Evolutionary conservation across 2,797 vertebrate species (phyloP).

Genomic region (Falco columbarius): DNA sequence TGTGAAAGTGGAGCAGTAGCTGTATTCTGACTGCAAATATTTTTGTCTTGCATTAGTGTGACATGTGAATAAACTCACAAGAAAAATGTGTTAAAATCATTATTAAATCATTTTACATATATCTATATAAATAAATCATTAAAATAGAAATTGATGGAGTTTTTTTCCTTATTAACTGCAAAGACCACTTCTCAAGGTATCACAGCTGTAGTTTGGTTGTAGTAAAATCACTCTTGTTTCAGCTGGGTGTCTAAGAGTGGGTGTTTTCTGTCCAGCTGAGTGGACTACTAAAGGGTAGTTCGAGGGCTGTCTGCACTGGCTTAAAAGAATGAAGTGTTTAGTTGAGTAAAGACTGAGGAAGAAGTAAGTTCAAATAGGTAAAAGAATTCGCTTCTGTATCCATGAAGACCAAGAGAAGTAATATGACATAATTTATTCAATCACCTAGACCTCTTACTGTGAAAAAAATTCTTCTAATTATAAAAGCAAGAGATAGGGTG

Average conservation of each 20-base stretch:
- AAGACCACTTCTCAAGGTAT: not conserved
- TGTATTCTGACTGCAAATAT: not conserved
- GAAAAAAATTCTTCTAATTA: not conserved
- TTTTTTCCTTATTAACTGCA: not conserved
- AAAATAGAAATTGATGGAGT: too few relatives aligned
- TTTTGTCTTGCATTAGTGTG: not conserved
- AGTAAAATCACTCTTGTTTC: not conserved
- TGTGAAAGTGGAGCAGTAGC: not conserved
- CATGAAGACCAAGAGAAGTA: not conserved
- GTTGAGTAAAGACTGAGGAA: not conserved
- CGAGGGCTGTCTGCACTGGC: not conserved
- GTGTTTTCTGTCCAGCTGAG: not conserved
- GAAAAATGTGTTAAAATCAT: not conserved
- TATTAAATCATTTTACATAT: too few relatives aligned
- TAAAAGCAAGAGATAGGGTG: not conserved
- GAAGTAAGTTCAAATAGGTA: not conserved
- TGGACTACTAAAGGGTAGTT: not conserved
- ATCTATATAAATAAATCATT: too few relatives aligned
- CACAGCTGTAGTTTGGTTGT: not conserved
- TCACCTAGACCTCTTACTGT: not conserved
- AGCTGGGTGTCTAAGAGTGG: not conserved
- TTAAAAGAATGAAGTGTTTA: not conserved
- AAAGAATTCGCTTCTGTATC: not conserved
- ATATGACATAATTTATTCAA: not conserved
- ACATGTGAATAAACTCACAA: not conserved